Evolutionary conservation across 2,113 vertebrate species (phyloP).

Genomic region (Fukomys damarensis): DNA sequence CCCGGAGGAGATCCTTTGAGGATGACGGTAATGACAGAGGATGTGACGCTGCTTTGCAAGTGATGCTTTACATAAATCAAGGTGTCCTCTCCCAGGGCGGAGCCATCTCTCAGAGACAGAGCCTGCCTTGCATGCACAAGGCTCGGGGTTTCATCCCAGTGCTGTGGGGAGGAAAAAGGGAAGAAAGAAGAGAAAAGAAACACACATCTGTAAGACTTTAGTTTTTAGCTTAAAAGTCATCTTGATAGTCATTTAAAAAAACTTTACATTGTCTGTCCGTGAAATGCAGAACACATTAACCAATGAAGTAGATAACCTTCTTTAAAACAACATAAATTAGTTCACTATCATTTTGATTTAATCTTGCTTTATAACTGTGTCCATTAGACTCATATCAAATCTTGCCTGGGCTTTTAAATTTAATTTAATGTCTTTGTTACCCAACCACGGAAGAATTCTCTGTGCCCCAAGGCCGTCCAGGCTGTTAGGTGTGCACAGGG

Average conservation of each 20-base stretch:
- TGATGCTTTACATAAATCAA: constrained; percentile 23
- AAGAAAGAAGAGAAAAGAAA: neutral
- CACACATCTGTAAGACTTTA: neutral
- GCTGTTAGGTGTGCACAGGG: neutral
- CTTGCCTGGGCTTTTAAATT: constrained; percentile 51
- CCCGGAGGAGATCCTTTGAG: neutral
- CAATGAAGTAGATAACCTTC: constrained; percentile 6
- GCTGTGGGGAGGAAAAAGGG: neutral
- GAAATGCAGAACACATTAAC: constrained; percentile 8
- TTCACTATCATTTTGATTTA: constrained; percentile 49
- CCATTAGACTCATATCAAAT: constrained; percentile 38
- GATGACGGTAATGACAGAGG: neutral
- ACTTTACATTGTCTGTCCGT: neutral
- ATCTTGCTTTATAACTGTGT: constrained; percentile 48
- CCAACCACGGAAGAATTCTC: neutral
- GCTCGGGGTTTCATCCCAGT: neutral
- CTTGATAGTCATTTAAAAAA: neutral
- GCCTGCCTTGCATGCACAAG: neutral
- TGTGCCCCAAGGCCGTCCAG: neutral
- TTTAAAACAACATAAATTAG: constrained; percentile 55
- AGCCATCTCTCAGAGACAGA: neutral
- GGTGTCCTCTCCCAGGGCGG: neutral
- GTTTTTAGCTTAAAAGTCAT: constrained; percentile 15
- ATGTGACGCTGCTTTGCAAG: constrained; percentile 24
- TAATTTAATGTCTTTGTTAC: constrained; percentile 32